Percentiles rank a stretch among this genome's conserved stretches.
These are phyloP conservation scores for Suncus etruscus DNA, from an alignment of 2,113 vertebrate genomes.

Conservation along the genomic window DNA sequence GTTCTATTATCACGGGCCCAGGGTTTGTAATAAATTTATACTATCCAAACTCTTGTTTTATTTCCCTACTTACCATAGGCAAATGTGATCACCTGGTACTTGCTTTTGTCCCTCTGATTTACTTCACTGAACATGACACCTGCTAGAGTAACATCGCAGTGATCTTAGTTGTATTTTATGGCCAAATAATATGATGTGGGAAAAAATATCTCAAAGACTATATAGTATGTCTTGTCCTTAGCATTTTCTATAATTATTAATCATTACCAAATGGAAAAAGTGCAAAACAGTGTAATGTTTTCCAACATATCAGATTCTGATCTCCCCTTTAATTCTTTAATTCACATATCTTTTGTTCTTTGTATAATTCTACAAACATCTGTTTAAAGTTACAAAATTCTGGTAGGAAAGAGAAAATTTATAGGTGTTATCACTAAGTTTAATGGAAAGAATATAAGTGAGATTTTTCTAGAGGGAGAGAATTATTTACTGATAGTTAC, in stretches of 20 bases:
- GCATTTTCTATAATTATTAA: neutral
- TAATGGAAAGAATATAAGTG: too few relatives aligned
- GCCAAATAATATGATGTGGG: neutral
- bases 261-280: neutral
- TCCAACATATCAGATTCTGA: neutral
- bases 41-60: too few relatives aligned
- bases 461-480: too few relatives aligned
- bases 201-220: neutral
- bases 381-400: neutral
- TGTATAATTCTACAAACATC: neutral
- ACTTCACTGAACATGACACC: too few relatives aligned
- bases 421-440: neutral
- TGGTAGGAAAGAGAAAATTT: neutral
- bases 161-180: neutral
- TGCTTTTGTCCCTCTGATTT: too few relatives aligned
- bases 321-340: too few relatives aligned
- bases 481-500: too few relatives aligned
- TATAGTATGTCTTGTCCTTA: neutral
- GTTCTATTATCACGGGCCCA: too few relatives aligned
- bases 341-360: neutral
- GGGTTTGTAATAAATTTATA: too few relatives aligned
- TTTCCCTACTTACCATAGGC: too few relatives aligned
- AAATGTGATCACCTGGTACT: too few relatives aligned
- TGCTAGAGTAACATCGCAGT: too few relatives aligned
- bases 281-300: conserved; percentile 3